Base-by-base conservation (phyloP, 2,888 invertebrate genomes). In the Pseudococcus jackbeardsleyi region DNA sequence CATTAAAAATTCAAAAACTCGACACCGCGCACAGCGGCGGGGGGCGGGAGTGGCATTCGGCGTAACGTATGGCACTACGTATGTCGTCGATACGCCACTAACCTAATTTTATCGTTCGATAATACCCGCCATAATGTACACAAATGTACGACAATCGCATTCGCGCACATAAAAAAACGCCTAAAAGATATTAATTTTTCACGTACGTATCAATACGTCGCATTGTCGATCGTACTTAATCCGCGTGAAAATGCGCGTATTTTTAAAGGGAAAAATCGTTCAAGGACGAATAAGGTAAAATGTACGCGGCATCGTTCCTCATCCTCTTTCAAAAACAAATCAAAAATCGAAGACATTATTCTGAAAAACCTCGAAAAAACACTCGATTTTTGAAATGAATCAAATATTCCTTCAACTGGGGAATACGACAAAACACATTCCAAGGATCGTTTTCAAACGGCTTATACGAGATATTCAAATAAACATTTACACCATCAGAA, bases 31-130 rank as follows among this genome's bases (percentile, higher is more conserved):
- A 33, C 1, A 33, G 26, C 26, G 26, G 3, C 26, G 26, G 26
- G 26, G 26, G 26, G 3, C 26, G 26, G 26, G 26, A 3, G 3
- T 3, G 26, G 26, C 3, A 9, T 19, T 54, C 17, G 19, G n/a
- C 59, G 19, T 19, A 19, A 33, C 26, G 26, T 59, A 19, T 19
- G 19, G 19, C 19, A 19, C 59, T 54, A 54, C 54, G 17, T 54
- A 59, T 19, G 22, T 72, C 68, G 68, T 33, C 68, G 9, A 33
- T 72, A 72, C 68, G 26, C 68, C 68, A 72, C 68, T 72, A 72
- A 72, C 68, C 68, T 33, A 72, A 72, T 72, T 72, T 72, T 72
- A 72, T 72, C 68, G 68, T 33, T 72, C 68, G 33, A 72, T 72
- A 72, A 26, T 33, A 72, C 26, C 1, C 68, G 68, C 33, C 26